phyloP scores from a whole-genome alignment of 2,888 invertebrate species.

The Pseudococcus jackbeardsleyi region DNA sequence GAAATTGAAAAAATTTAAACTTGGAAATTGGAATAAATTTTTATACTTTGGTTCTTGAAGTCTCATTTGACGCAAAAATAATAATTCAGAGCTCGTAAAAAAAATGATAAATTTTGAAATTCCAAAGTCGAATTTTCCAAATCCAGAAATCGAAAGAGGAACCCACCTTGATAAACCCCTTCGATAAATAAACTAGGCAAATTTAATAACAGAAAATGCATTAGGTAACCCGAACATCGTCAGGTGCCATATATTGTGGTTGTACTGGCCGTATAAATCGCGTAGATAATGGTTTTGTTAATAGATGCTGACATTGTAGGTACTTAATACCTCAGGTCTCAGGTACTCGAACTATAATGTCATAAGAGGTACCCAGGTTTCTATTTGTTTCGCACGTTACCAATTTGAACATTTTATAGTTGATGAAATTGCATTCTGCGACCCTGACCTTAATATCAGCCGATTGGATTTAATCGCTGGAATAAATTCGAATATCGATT shows the following conservation, averaged over 20 bases:
- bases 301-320: background rate
- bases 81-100: too few species aligned
- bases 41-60: too few species aligned
- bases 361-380: background rate
- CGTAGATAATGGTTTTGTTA: background rate
- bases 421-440: background rate
- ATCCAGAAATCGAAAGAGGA: too few species aligned
- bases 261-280: background rate
- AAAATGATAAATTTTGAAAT: too few species aligned
- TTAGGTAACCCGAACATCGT: background rate
- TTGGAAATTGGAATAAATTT: too few species aligned
- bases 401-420: background rate
- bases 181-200: background rate
- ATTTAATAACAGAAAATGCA: conserved; percentile 2
- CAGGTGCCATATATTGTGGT: background rate
- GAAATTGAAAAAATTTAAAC: too few species aligned
- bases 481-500: background rate
- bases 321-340: background rate
- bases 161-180: background rate
- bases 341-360: background rate
- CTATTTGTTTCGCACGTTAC: background rate
- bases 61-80: too few species aligned
- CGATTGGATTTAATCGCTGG: conserved; percentile 9
- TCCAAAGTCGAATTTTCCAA: too few species aligned
- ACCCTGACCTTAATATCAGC: conserved; percentile 30